These are phyloP conservation scores for Salvelinus namaycush DNA, from an alignment of 2,113 vertebrate species.

Conservation along the genomic window DNA sequence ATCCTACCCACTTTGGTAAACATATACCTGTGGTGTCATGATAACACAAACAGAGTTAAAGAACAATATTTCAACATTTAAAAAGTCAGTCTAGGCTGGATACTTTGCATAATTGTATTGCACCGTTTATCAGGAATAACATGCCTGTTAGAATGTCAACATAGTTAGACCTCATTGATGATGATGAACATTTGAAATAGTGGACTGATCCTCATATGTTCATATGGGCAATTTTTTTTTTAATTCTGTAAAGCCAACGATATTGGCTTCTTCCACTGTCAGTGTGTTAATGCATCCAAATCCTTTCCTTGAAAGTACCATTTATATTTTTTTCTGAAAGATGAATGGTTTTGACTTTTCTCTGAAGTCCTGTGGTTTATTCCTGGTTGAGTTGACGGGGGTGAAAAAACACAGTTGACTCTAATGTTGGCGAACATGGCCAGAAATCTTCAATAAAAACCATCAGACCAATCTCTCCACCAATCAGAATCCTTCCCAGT, in stretches of 20 bases:
- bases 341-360: conserved; percentile 30
- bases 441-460: neutral
- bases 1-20: conserved; percentile 44
- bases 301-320: neutral
- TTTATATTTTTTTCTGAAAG: neutral
- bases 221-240: conserved; percentile 5
- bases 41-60: conserved; percentile 22
- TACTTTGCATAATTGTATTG: conserved; percentile 15
- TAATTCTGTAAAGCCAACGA: neutral
- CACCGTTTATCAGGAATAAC: conserved; percentile 31
- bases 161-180: conserved; percentile 36
- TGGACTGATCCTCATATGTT: conserved; percentile 29
- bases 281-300: neutral
- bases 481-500: neutral
- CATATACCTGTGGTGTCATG: conserved; percentile 13
- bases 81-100: conserved; percentile 24
- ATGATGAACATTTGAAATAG: conserved; percentile 39
- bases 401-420: neutral
- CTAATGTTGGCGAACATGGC: conserved; percentile 4
- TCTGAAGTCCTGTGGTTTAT: neutral
- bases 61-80: neutral
- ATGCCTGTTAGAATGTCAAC: conserved; percentile 29
- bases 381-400: conserved; percentile 1
- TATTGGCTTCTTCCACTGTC: neutral
- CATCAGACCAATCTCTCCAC: conserved; percentile 42